Evolutionary conservation across 2,888 invertebrate species (phyloP), one percentile per base, ranked within the genome.

Genomic region (Unio delphinus): DNA sequence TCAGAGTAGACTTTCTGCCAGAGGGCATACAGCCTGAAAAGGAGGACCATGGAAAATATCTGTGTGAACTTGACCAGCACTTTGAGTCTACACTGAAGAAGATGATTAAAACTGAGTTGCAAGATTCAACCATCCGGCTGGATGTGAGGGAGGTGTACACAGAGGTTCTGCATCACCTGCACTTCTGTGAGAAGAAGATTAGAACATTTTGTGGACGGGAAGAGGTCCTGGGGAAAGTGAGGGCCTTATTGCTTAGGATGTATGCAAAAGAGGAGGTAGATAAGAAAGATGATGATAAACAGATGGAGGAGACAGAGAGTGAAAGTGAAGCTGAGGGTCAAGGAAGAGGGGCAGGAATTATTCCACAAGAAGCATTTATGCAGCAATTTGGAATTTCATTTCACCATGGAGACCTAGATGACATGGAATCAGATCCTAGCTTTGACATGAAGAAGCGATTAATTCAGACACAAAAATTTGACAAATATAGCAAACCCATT

Each of bases 91-190:
- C 70, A 2, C 72, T 85, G 63, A 74, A 78, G 64, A 68, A 72
- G 8, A 80, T 83, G 79, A 83, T 87, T 17, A 73, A 78, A 34
- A 56, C 56, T n/a, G 67, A 71, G 45, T 26, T 80, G 17, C 57
- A 67, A 28, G 65, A 69, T n/a, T 61, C 70, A 57, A n/a, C 61
- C 18, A 55, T 68, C 1, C 55, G 61, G 18, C 55, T 64, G 11
- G 58, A 64, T 17, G 18, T 56, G 45, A 55, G 74, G 55, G 75
- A 77, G 26, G 64, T 85, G 45, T 82, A 80, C 65, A 67, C 76
- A 30, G 86, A 86, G 62, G 74, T 83, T 11, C 55, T 85, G 6
- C 80, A 80, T 57, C 85, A 86, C 67, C 73, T 83, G 59, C 71
- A 78, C 55, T 79, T 82, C 62, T 74, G 76, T 57, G 58, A 65